Percentiles rank a stretch among this genome's conserved stretches.
Conservation (phyloP, 2,888 invertebrate genomes). For the Piscicola geometra region DNA sequence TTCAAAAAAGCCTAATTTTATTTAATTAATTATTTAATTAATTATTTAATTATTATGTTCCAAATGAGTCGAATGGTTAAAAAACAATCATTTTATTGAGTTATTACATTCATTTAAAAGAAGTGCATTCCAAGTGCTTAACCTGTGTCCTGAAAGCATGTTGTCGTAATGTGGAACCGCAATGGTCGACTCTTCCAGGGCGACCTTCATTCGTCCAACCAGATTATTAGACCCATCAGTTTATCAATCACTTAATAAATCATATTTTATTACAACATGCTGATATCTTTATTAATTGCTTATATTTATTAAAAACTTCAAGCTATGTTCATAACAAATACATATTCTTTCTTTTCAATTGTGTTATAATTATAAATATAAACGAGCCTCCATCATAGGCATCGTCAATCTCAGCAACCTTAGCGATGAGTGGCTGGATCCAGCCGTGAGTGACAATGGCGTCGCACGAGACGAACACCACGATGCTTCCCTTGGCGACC, state of each 20-base stretch:
- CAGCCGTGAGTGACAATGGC: slow-evolving; percentile 44
- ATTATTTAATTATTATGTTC: no score
- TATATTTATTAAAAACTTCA: no score
- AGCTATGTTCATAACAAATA: background rate
- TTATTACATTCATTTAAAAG: no score
- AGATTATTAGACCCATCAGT: background rate
- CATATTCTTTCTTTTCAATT: background rate
- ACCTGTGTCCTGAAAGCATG: slow-evolving; percentile 39
- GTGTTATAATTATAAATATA: background rate
- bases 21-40: no score
- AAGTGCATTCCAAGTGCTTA: background rate
- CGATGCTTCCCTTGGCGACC: slow-evolving; percentile 39
- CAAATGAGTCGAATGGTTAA: no score
- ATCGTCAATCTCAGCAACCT: slow-evolving; percentile 24
- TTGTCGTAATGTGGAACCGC: slow-evolving; percentile 43
- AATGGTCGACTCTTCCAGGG: slow-evolving; percentile 33
- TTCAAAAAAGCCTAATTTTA: background rate
- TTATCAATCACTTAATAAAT: no score
- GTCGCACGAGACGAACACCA: slow-evolving; percentile 41
- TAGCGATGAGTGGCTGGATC: slow-evolving; percentile 43
- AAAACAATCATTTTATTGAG: no score
- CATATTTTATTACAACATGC: no score
- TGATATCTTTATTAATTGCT: no score
- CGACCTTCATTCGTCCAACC: slow-evolving; percentile 25
- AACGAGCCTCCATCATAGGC: no score